Evolutionary conservation across 2,888 invertebrate genomes (phyloP), one percentile per base, ranked within the genome.

Genomic region (Candidula unifasciata): DNA sequence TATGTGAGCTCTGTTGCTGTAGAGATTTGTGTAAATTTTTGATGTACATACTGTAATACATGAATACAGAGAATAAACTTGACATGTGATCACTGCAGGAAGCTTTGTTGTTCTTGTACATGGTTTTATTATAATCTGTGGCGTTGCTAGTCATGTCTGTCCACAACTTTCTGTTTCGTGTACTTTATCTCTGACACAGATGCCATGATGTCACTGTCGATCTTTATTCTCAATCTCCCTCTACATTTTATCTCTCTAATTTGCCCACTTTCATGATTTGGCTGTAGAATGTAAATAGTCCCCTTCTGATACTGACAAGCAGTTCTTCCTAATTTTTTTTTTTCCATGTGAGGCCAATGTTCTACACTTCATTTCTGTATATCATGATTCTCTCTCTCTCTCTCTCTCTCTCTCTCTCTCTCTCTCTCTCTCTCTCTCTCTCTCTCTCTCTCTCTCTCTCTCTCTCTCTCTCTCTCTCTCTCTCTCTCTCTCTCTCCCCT

Each of bases 1-100:
- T 33, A 21, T 71, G 5, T 44, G 21, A 37, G 44, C 10, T 71
- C 24, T 74, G 44, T 73, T 74, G 54, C 27, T 74, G 74, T 74
- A 74, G 54, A 54, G 74, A 27, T 74, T 74, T 74, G 3, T 73
- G 73, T 73, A 73, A 73, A 44, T 54, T 74, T 52, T 74, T 74
- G 30, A 74, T 74, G 74, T 74, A 74, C 74, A 74, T 74, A 74
- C 30, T 74, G 74, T 74, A 74, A 74, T 74, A 74, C 52, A 74
- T 74, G 74, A 74, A 74, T 54, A 10, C 27, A 54, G 54, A 74
- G 27, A 30, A 74, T 57, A 74, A 74, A 74, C 30, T 57, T 74
- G 74, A 74, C 74, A 74, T 27, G 52, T 52, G 27, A 74, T 27
- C 5, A 27, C 0, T 30, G n/a, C 16, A 27, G 30, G 6, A 37